These are phyloP conservation scores for Cololabis saira DNA, from an alignment of 2,113 vertebrate genomes.

Conservation along the genomic window DNA sequence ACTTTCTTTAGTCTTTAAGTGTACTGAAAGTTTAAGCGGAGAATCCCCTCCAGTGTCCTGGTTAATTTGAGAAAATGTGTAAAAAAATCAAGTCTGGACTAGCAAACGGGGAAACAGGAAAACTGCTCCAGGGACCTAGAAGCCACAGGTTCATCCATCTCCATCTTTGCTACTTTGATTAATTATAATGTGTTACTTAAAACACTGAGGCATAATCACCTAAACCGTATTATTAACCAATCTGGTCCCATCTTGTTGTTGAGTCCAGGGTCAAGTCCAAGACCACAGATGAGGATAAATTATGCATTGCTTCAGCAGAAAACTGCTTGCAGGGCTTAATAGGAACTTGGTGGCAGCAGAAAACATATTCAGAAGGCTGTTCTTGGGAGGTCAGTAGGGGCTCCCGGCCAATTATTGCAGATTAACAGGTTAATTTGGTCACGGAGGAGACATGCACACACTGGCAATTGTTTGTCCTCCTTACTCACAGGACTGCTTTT, in stretches of 20 bases:
- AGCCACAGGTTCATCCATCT: slow-evolving; percentile 8
- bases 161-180: slow-evolving; percentile 19
- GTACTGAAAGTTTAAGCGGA: not conserved
- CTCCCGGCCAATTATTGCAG: slow-evolving; percentile 3
- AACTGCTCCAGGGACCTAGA: not conserved
- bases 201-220: slow-evolving; percentile 10
- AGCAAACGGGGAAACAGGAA: not conserved
- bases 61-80: not conserved
- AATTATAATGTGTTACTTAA: slow-evolving; percentile 17
- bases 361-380: not conserved
- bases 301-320: not conserved
- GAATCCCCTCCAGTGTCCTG: not conserved
- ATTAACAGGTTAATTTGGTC: slow-evolving; percentile 18
- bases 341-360: slow-evolving; percentile 9
- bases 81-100: not conserved
- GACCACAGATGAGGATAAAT: slow-evolving; percentile 18
- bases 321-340: not conserved
- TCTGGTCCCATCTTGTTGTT: slow-evolving; percentile 2
- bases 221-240: slow-evolving; percentile 12
- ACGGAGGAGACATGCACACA: slow-evolving; percentile 1
- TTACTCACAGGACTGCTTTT: not conserved
- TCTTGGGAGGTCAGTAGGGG: slow-evolving; percentile 7
- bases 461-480: not conserved
- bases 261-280: slow-evolving; percentile 6
- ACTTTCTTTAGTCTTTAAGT: not conserved